Evolutionary conservation across 2,797 vertebrate genomes (phyloP).

Genomic region (Adelosebastes latens): DNA sequence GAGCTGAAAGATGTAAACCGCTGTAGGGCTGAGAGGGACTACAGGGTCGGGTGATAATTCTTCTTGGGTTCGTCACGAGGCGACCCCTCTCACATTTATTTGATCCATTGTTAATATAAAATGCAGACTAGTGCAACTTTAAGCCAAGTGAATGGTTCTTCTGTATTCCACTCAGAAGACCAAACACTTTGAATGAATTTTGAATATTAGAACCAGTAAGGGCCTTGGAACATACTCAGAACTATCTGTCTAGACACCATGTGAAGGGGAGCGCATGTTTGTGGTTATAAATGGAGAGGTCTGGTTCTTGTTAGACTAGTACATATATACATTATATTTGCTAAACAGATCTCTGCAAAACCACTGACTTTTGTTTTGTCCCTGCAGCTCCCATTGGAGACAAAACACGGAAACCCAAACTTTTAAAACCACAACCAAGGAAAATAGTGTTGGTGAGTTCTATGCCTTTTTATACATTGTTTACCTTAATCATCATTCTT

Average conservation of each 20-base stretch:
- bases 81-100: background rate
- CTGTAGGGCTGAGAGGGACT: background rate
- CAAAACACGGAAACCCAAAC: constrained; percentile 89
- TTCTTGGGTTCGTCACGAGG: background rate
- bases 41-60: background rate
- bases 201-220: background rate
- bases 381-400: constrained; percentile 86
- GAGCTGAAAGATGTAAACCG: background rate
- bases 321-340: constrained; percentile 7
- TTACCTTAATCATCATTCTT: background rate
- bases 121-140: background rate
- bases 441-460: constrained; percentile 91
- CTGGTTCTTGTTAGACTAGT: background rate
- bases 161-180: background rate
- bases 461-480: no score
- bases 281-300: background rate
- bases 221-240: background rate
- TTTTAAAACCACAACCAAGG: constrained; percentile 91
- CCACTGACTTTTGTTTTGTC: constrained; percentile 15
- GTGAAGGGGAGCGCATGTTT: background rate
- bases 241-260: background rate
- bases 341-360: background rate
- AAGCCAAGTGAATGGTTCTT: background rate
- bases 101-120: background rate
- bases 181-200: background rate